Conservation (phyloP, 2,113 vertebrate genomes). For the Strix aluco region DNA sequence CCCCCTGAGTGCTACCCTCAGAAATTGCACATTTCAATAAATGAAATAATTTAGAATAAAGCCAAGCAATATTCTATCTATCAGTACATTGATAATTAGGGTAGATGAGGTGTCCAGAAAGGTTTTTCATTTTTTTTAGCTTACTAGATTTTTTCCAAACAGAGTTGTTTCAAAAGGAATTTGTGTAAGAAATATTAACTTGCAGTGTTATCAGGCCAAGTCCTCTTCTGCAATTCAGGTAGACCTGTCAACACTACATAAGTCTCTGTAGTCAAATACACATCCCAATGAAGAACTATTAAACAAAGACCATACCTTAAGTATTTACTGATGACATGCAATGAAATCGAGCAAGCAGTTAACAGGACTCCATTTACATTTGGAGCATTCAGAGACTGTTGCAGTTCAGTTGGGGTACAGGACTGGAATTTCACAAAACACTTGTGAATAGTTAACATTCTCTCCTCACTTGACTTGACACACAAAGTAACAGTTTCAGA, state of each 20-base stretch:
- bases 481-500: not conserved
- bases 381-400: not conserved
- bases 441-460: not conserved
- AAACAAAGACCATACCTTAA: not conserved
- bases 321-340: constrained; percentile 13
- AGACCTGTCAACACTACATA: not conserved
- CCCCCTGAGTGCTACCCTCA: constrained; percentile 21
- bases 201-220: not conserved
- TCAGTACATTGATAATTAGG: not conserved
- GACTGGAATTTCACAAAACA: not conserved
- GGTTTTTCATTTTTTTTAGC: not conserved
- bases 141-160: not conserved
- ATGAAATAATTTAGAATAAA: constrained; percentile 25
- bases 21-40: constrained; percentile 65
- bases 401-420: not conserved
- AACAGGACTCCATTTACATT: not conserved
- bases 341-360: constrained; percentile 1
- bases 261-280: not conserved
- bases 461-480: not conserved
- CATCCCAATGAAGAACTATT: not conserved
- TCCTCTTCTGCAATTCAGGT: not conserved
- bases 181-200: not conserved
- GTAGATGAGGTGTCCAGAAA: not conserved
- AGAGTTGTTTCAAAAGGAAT: not conserved
- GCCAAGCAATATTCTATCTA: not conserved